Percentiles rank a stretch among this genome's conserved stretches.
Conservation (phyloP, 2,888 invertebrate genomes). For the Xylota sylvarum region DNA sequence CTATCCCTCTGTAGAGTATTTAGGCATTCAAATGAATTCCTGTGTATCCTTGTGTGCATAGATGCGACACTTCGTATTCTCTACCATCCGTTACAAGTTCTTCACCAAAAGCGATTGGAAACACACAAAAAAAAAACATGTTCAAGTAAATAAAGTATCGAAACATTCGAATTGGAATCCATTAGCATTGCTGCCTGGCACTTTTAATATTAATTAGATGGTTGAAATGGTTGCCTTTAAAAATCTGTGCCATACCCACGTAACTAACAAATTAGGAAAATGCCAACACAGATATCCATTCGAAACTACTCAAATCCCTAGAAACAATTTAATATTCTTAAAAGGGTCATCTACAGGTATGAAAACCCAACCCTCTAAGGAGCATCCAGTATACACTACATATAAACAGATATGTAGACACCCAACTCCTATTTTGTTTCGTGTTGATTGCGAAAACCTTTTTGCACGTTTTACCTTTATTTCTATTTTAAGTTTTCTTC, state of each 20-base stretch:
- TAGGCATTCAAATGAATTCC: no score
- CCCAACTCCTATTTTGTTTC: neutral
- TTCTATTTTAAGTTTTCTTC: conserved; percentile 69
- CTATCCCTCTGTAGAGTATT: no score
- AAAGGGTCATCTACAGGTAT: conserved; percentile 67
- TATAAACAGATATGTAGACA: neutral
- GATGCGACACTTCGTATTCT: no score
- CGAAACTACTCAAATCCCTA: conserved; percentile 66
- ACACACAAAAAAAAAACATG: neutral
- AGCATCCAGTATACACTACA: conserved; percentile 1
- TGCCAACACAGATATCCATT: conserved; percentile 61
- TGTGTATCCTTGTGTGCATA: no score
- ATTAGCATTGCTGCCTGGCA: neutral
- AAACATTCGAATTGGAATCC: neutral
- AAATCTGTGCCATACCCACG: conserved; percentile 39
- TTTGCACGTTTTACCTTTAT: conserved; percentile 69
- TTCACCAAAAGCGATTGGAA: no score
- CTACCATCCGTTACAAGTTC: no score
- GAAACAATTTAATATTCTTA: conserved; percentile 74
- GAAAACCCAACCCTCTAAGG: conserved; percentile 21
- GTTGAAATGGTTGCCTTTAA: neutral
- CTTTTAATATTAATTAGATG: conserved; percentile 21
- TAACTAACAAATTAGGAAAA: conserved; percentile 52
- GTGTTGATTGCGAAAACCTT: conserved; percentile 73
- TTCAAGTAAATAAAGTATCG: neutral